Evolutionary conservation across 2,888 invertebrate genomes (phyloP).

Genomic region (Aspidiotus rigidus): DNA sequence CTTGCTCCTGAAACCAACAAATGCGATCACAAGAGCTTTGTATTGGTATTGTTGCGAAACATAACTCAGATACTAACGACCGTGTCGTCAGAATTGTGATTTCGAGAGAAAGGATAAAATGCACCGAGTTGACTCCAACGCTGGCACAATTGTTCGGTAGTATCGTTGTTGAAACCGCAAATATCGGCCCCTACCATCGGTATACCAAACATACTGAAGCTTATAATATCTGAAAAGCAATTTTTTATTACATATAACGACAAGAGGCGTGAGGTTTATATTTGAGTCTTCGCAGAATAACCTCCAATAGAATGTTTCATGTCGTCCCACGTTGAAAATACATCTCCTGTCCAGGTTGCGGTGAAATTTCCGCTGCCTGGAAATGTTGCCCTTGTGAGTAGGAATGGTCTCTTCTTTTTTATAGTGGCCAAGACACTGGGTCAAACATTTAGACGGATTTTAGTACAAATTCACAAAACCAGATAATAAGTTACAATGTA

Average conservation of each 20-base stretch:
- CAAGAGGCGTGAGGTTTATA: too few species aligned
- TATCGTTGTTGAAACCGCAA: conserved; percentile 70
- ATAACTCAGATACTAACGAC: conserved; percentile 47
- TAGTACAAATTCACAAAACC: too few species aligned
- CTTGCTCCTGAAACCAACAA: conserved; percentile 68
- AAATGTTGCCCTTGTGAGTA: conserved; percentile 70
- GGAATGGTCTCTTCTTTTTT: conserved; percentile 60
- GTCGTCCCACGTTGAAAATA: conserved; percentile 66
- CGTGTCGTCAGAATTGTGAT: conserved; percentile 57
- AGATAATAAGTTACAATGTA: too few species aligned
- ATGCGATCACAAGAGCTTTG: too few species aligned
- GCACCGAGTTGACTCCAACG: conserved; percentile 81
- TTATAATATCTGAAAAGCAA: conserved; percentile 56
- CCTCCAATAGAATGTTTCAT: conserved; percentile 60
- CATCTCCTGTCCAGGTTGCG: conserved; percentile 80
- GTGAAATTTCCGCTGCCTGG: conserved; percentile 63
- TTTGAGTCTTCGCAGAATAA: too few species aligned
- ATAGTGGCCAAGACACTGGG: conserved; percentile 58
- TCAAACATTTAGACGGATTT: too few species aligned
- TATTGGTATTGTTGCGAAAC: too few species aligned
- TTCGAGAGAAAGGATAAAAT: conserved; percentile 78
- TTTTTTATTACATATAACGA: too few species aligned
- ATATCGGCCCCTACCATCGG: conserved; percentile 79
- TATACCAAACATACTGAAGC: conserved; percentile 67
- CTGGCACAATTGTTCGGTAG: conserved; percentile 61